Percentiles rank a stretch among this genome's conserved stretches.
Evolutionary conservation across 2,888 invertebrate species (phyloP).

Genomic region (Proisotoma minuta): DNA sequence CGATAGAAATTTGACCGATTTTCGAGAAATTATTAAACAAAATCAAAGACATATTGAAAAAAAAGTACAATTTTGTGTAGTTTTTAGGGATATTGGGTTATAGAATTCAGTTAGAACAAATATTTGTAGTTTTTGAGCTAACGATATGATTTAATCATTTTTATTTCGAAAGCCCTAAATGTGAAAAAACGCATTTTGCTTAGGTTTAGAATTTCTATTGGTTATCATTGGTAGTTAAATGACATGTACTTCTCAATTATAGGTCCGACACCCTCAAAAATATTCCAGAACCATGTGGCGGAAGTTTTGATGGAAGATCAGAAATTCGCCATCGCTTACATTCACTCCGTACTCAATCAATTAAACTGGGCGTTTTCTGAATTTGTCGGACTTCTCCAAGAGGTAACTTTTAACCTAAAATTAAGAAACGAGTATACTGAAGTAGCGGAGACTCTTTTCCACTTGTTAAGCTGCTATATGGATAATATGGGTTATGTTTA

Average conservation of each 20-base stretch:
- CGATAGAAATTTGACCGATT: neutral
- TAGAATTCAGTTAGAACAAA: too few species aligned
- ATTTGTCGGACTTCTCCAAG: constrained; percentile 77
- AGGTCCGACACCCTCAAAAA: constrained; percentile 66
- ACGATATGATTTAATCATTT: too few species aligned
- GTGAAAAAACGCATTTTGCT: neutral
- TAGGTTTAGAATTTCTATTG: neutral
- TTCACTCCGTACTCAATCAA: constrained; percentile 74
- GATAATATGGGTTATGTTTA: neutral
- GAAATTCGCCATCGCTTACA: constrained; percentile 62
- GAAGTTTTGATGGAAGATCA: constrained; percentile 61
- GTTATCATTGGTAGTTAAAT: too few species aligned
- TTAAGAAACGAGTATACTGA: neutral
- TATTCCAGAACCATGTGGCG: constrained; percentile 63
- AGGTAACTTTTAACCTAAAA: constrained; percentile 53
- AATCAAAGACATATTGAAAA: too few species aligned
- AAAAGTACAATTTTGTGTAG: too few species aligned
- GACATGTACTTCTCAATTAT: constrained; percentile 13
- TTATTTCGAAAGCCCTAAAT: too few species aligned
- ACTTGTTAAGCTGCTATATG: neutral
- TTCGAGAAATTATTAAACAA: too few species aligned
- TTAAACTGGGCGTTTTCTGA: constrained; percentile 85
- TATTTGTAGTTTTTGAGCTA: too few species aligned
- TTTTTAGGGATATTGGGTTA: too few species aligned
- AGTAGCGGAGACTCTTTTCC: neutral